These are phyloP conservation scores for Drosophila sulfurigaster DNA, from an alignment of 1,140 invertebrate genomes.

Conservation along the genomic window DNA sequence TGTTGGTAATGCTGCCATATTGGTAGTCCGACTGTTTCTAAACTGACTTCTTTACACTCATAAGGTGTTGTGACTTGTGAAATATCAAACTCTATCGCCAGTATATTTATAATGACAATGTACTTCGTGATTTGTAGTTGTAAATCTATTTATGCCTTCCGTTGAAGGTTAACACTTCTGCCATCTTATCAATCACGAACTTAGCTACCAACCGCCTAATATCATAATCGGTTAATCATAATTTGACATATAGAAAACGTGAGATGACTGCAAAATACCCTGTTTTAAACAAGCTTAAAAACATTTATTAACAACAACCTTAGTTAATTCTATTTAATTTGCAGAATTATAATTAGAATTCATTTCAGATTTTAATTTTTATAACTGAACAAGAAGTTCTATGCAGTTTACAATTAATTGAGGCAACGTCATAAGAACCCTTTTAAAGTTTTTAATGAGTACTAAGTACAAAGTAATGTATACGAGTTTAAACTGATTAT, in stretches of 20 bases:
- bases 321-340: too few species aligned
- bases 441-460: too few species aligned
- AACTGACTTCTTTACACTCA: background rate
- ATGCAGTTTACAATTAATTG: too few species aligned
- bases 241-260: background rate
- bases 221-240: background rate
- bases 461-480: too few species aligned
- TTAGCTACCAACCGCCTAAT: background rate
- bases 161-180: background rate
- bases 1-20: constrained; percentile 51
- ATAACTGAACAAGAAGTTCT: too few species aligned
- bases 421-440: too few species aligned
- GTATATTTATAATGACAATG: constrained; percentile 1
- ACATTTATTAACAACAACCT: background rate
- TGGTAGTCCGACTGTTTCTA: constrained; percentile 58
- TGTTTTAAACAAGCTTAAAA: background rate
- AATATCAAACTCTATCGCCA: background rate
- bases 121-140: background rate
- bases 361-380: too few species aligned
- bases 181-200: background rate
- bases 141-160: background rate
- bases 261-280: background rate
- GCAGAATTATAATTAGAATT: too few species aligned
- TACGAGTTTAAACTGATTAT: too few species aligned
- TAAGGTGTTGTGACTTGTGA: background rate